Conservation (phyloP, 2,113 vertebrate genomes). For the Anoplopoma fimbria region DNA sequence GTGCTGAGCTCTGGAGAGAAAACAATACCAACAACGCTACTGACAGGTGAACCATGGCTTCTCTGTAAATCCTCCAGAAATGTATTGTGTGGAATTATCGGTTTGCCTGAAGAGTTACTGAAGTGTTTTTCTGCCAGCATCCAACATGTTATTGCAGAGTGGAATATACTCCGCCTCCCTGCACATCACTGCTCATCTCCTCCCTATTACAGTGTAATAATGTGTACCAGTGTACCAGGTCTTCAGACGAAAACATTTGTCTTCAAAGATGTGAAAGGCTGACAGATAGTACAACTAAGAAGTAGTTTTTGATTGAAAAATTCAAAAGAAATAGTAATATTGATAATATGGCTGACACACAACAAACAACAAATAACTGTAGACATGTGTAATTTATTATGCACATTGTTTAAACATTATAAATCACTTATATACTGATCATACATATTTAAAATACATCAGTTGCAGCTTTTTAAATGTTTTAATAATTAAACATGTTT, state of each 20-base stretch:
- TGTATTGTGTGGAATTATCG: background rate
- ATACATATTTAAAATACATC: constrained; percentile 53
- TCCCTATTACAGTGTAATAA: constrained; percentile 23
- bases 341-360: background rate
- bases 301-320: background rate
- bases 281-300: background rate
- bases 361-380: constrained; percentile 6
- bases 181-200: constrained; percentile 24
- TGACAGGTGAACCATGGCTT: constrained; percentile 44
- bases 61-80: background rate
- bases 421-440: constrained; percentile 56
- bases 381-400: constrained; percentile 63
- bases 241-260: background rate
- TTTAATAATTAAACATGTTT: constrained; percentile 67
- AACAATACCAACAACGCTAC: constrained; percentile 39
- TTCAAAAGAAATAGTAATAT: background rate
- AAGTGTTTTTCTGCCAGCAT: constrained; percentile 4
- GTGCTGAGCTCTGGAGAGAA: constrained; percentile 43
- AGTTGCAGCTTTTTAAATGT: constrained; percentile 51
- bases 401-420: constrained; percentile 46
- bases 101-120: constrained; percentile 7
- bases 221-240: no score
- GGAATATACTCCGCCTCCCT: constrained; percentile 47
- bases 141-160: constrained; percentile 16
- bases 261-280: background rate